phyloP scores from a whole-genome alignment of 2,888 invertebrate species.

The Salticus scenicus region DNA sequence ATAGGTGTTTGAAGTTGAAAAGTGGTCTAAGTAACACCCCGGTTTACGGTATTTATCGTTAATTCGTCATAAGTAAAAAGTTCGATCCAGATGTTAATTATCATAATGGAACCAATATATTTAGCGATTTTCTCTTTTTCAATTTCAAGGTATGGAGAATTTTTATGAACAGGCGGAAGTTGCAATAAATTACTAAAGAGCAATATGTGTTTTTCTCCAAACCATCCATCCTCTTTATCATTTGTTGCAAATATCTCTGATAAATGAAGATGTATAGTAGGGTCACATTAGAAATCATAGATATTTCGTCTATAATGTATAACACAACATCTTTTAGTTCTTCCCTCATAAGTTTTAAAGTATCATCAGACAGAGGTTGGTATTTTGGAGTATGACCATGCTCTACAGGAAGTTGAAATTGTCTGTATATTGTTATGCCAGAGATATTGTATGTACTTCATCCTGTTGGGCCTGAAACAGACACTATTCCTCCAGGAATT shows the following conservation, averaged over 20 bases:
- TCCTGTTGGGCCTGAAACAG: conserved; percentile 24
- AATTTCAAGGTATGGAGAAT: background rate
- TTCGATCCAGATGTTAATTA: conserved; percentile 8
- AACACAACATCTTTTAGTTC: conserved; percentile 12
- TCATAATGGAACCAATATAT: background rate
- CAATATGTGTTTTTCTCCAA: conserved; percentile 34
- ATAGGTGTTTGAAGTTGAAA: too few species aligned
- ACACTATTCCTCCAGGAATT: background rate
- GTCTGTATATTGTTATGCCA: conserved; percentile 20
- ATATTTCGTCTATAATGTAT: conserved; percentile 33
- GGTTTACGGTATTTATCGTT: too few species aligned
- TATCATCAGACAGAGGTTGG: background rate
- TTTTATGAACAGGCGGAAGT: conserved; percentile 24
- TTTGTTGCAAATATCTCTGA: conserved; percentile 33
- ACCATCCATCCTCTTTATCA: conserved; percentile 37
- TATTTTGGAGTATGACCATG: conserved; percentile 13
- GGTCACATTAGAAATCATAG: conserved; percentile 24
- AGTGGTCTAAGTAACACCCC: too few species aligned
- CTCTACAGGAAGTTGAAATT: conserved; percentile 29
- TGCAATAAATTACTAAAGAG: conserved; percentile 34
- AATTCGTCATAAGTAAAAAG: conserved; percentile 6
- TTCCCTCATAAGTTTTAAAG: background rate
- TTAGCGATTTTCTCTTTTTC: background rate
- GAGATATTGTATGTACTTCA: conserved; percentile 23
- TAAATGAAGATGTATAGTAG: conserved; percentile 34